phyloP scores from a whole-genome alignment of 2,888 invertebrate genomes.

The Acanthococcus lagerstroemiae region DNA sequence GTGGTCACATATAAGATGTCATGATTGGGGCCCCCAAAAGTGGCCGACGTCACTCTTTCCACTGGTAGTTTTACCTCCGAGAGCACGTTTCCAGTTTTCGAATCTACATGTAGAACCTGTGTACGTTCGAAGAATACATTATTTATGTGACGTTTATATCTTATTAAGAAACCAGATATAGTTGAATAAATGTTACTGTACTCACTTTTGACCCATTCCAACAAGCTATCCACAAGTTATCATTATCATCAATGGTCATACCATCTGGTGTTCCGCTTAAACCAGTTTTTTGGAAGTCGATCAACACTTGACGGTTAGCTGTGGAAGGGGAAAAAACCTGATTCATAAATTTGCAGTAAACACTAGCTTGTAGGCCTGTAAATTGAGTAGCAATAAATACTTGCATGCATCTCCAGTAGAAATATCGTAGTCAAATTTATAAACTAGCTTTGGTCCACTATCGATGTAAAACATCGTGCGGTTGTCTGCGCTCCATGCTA shows the following conservation, averaged over 20 bases:
- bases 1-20: slow-evolving; percentile 59
- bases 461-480: slow-evolving; percentile 69
- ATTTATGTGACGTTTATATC: too few species aligned
- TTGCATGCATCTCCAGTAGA: slow-evolving; percentile 42
- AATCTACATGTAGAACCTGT: slow-evolving; percentile 53
- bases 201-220: slow-evolving; percentile 36
- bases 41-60: slow-evolving; percentile 54
- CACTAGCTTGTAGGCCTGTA: too few species aligned
- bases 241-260: slow-evolving; percentile 46
- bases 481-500: slow-evolving; percentile 62
- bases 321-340: slow-evolving; percentile 10
- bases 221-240: slow-evolving; percentile 41
- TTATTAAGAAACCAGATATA: neutral
- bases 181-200: neutral
- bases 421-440: slow-evolving; percentile 59
- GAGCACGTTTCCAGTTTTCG: slow-evolving; percentile 48
- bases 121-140: slow-evolving; percentile 24
- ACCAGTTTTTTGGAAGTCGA: slow-evolving; percentile 38
- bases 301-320: slow-evolving; percentile 39
- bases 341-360: neutral
- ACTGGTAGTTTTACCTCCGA: slow-evolving; percentile 51
- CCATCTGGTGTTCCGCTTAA: slow-evolving; percentile 40
- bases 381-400: neutral
- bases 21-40: slow-evolving; percentile 57
- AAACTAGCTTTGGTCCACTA: slow-evolving; percentile 54